Percentiles rank a stretch among this genome's conserved stretches.
Evolutionary conservation across 2,888 invertebrate genomes (phyloP).

Genomic region (Leptinotarsa juncta): DNA sequence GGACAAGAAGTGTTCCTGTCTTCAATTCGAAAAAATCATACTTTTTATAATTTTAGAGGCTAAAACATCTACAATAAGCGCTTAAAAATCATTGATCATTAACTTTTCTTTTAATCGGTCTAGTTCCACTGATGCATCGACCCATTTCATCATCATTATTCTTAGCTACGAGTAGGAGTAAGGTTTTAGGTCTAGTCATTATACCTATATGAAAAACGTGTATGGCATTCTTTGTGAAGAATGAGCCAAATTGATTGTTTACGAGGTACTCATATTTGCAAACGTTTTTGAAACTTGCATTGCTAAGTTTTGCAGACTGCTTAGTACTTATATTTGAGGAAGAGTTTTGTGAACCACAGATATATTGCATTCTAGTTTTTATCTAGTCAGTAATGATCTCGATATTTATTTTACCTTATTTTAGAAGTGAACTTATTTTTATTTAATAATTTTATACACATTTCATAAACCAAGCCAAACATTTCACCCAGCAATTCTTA

Average conservation of each 20-base stretch:
- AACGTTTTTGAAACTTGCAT: slow-evolving; percentile 45
- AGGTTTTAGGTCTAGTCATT: slow-evolving; percentile 59
- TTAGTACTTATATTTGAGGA: slow-evolving; percentile 27
- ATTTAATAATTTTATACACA: no score
- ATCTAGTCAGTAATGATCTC: slow-evolving; percentile 15
- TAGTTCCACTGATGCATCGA: slow-evolving; percentile 43
- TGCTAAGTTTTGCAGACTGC: slow-evolving; percentile 51
- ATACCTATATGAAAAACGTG: slow-evolving; percentile 54
- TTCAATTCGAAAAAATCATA: slow-evolving; percentile 44
- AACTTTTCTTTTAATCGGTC: slow-evolving; percentile 20
- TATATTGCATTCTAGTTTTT: neutral
- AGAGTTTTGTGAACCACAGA: slow-evolving; percentile 1
- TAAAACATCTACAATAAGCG: slow-evolving; percentile 34
- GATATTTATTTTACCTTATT: slow-evolving; percentile 1
- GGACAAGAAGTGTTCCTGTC: slow-evolving; percentile 61
- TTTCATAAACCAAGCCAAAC: no score
- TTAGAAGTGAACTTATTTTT: neutral
- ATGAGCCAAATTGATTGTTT: slow-evolving; percentile 37
- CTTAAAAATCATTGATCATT: slow-evolving; percentile 41
- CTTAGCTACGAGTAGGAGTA: slow-evolving; percentile 61
- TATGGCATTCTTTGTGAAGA: slow-evolving; percentile 54
- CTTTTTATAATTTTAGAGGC: slow-evolving; percentile 54
- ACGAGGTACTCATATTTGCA: slow-evolving; percentile 54
- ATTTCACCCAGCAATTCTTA: no score
- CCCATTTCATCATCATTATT: slow-evolving; percentile 53